Evolutionary conservation across 2,113 vertebrate genomes (phyloP).

Genomic region (Rostratula benghalensis): DNA sequence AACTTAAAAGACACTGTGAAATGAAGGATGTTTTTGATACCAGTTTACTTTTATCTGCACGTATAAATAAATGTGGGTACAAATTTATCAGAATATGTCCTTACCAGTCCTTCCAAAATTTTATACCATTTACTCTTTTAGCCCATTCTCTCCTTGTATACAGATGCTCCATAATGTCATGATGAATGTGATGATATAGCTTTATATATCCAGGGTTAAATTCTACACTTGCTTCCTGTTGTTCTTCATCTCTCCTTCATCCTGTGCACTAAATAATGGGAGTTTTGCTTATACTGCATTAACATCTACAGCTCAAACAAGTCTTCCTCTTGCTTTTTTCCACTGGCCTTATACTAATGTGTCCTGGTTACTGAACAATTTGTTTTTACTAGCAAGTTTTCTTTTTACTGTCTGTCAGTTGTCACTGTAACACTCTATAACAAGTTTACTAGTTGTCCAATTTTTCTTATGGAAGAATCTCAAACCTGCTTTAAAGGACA

Average conservation of each 20-base stretch:
- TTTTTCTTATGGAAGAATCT: background rate
- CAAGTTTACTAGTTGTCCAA: background rate
- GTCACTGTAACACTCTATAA: background rate
- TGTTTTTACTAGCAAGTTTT: background rate
- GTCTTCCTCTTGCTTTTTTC: background rate
- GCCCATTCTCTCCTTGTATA: background rate
- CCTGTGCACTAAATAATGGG: background rate
- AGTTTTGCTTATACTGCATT: background rate
- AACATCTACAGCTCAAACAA: background rate
- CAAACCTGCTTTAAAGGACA: background rate
- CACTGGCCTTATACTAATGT: background rate
- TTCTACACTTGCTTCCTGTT: background rate
- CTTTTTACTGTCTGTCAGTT: background rate
- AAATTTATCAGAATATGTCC: background rate
- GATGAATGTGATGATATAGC: background rate
- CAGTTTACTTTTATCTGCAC: background rate
- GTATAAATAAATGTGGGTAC: background rate
- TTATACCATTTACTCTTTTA: background rate
- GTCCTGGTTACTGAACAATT: background rate
- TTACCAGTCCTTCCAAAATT: background rate
- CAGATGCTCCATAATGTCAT: background rate
- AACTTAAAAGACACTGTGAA: background rate
- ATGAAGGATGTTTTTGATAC: background rate
- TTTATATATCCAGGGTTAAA: background rate
- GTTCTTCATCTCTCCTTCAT: background rate